These are phyloP conservation scores for Ibycter americanus DNA, from an alignment of 2,797 vertebrate genomes.

Conservation along the genomic window DNA sequence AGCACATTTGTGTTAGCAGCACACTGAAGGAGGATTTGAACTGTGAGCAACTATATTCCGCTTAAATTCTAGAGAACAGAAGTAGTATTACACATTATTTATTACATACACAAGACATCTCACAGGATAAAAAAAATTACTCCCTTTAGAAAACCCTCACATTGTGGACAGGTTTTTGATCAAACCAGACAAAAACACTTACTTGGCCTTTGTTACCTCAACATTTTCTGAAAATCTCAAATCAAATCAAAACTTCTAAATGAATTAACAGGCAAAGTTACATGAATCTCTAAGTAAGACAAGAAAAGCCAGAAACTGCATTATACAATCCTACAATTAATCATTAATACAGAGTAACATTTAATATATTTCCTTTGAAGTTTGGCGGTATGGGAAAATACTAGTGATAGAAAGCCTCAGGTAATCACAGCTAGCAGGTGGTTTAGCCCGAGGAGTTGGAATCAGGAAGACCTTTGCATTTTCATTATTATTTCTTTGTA, in stretches of 20 bases:
- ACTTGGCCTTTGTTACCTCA: not conserved
- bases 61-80: not conserved
- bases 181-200: not conserved
- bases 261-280: not conserved
- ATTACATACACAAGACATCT: not conserved
- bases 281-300: not conserved
- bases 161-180: not conserved
- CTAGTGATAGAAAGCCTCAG: not conserved
- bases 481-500: slow-evolving; percentile 7
- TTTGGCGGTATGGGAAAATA: not conserved
- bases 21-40: not conserved
- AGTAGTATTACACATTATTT: not conserved
- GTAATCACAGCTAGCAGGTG: slow-evolving; percentile 7
- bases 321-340: not conserved
- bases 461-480: slow-evolving; percentile 3
- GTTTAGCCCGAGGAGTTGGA: slow-evolving; percentile 20
- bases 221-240: not conserved
- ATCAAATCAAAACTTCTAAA: not conserved
- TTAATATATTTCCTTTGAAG: slow-evolving; percentile 50
- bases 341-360: slow-evolving; percentile 1
- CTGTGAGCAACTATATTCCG: not conserved
- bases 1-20: not conserved
- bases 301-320: slow-evolving; percentile 15
- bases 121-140: not conserved
- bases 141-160: not conserved